Evolutionary conservation across 2,113 vertebrate genomes (phyloP), one percentile per base, ranked within the genome.

Genomic region (Montifringilla adamsi): DNA sequence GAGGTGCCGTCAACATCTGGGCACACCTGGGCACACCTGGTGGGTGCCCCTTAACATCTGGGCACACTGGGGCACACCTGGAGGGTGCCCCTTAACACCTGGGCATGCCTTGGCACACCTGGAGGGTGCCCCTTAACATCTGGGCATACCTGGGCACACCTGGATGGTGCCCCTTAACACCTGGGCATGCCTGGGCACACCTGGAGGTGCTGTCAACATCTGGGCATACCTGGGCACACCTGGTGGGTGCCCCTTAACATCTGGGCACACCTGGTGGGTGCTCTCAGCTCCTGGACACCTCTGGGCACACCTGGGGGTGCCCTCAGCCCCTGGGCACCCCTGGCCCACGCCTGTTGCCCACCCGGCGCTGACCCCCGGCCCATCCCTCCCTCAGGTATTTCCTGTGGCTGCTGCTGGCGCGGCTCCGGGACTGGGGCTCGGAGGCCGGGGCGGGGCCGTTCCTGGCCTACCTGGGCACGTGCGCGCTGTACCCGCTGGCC

Each of bases 401-500:
- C 52, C 96, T 98, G 20, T 98, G 98, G 98, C 98, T 97, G 43
- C 90, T 99, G 9, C 56, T 98, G 94, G 97, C 94, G 1, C 96
- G 97, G 80, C 84, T 98, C 9, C 22, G 56, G 33, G 22, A 15
- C 1, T 0, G 9, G 9, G 20, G 55, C 2, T 1, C 9, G 33
- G 31, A 33, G 53, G 13, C 55, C 4, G 98, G 97, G 39, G 80
- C 97, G 13, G 98, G 98, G 98, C 98, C 99, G 4, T 92, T 98
- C 81, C 77, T 99, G 19, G 92, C 98, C 39, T 98, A 97, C 97
- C 97, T 99, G 95, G 14, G 98, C 73, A 98, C 98, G 27, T 98
- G 98, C 94, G 98, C 98, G 72, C 78, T 98, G 46, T 99, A 99
- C 47, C 99, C 98, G 2, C 95, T 99, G 84, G 98, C 98, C 4